phyloP scores from a whole-genome alignment of 53 echinoderm and acorn worm genomes.

The Crossaster papposus region DNA sequence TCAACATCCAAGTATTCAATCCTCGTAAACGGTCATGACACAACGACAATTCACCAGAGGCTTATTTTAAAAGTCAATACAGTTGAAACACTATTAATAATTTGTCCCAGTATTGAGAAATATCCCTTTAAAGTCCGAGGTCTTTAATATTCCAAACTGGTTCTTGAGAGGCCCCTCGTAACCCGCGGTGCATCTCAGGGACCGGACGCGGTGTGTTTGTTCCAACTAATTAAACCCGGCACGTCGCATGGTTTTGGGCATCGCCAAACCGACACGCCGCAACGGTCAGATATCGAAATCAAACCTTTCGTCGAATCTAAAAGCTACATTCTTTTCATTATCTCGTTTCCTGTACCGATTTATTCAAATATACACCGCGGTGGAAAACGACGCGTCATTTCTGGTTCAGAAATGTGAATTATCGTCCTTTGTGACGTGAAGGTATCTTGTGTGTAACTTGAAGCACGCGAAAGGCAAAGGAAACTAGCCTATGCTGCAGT shows the following conservation, averaged over 20 bases:
- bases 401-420: no score
- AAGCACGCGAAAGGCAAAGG: no score
- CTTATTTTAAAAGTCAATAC: neutral
- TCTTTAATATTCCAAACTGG: constrained; percentile 30
- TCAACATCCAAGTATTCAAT: no score
- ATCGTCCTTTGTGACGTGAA: no score
- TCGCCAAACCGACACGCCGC: neutral
- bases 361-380: no score
- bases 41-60: neutral
- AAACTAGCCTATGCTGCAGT: no score
- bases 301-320: neutral
- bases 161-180: neutral
- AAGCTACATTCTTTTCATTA: no score
- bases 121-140: neutral
- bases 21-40: no score
- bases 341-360: no score
- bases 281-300: neutral
- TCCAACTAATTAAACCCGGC: constrained; percentile 35
- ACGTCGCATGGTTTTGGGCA: neutral
- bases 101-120: neutral
- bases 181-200: neutral
- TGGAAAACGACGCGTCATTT: no score
- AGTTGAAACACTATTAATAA: neutral
- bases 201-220: constrained; percentile 13
- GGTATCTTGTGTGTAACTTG: no score